Conservation (phyloP, 2,888 invertebrate genomes). For the Cyclophora albipunctata region DNA sequence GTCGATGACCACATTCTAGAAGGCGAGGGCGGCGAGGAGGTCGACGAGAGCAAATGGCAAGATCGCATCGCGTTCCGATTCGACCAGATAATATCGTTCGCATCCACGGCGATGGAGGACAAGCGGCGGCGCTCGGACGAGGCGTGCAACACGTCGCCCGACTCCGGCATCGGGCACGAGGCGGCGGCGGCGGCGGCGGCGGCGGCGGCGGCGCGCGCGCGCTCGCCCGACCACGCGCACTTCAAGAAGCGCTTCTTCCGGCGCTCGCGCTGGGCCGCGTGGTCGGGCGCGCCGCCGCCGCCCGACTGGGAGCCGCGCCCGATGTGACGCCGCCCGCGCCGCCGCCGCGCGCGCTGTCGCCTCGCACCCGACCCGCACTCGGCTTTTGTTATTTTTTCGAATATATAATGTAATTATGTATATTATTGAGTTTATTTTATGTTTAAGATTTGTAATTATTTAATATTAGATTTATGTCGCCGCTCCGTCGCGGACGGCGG, state of each 20-base stretch:
- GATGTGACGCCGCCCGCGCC: constrained; percentile 58
- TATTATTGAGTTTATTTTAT: constrained; percentile 72
- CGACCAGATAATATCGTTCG: constrained; percentile 94
- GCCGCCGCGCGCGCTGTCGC: constrained; percentile 29
- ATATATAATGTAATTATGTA: constrained; percentile 75
- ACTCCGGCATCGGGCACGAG: constrained; percentile 85
- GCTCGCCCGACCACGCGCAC: constrained; percentile 56
- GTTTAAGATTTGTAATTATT: constrained; percentile 71
- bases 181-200: constrained; percentile 62
- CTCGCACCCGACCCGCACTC: constrained; percentile 21
- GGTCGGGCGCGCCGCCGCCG: constrained; percentile 63
- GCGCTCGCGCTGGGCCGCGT: constrained; percentile 79
- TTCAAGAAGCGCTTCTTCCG: constrained; percentile 92
- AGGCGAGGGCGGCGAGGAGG: constrained; percentile 79
- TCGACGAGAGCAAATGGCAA: constrained; percentile 92
- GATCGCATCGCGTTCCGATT: constrained; percentile 94
- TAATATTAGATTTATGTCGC: constrained; percentile 53
- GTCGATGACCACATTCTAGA: constrained; percentile 47
- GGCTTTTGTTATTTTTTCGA: constrained; percentile 64
- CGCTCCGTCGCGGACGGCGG: constrained; percentile 42
- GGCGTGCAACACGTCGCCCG: constrained; percentile 89
- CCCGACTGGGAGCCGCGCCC: constrained; percentile 63
- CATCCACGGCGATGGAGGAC: constrained; percentile 92
- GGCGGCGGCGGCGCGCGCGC: constrained; percentile 36
- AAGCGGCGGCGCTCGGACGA: constrained; percentile 89